Conservation (phyloP, 2,113 vertebrate species). For the Erythrolamprus reginae region DNA sequence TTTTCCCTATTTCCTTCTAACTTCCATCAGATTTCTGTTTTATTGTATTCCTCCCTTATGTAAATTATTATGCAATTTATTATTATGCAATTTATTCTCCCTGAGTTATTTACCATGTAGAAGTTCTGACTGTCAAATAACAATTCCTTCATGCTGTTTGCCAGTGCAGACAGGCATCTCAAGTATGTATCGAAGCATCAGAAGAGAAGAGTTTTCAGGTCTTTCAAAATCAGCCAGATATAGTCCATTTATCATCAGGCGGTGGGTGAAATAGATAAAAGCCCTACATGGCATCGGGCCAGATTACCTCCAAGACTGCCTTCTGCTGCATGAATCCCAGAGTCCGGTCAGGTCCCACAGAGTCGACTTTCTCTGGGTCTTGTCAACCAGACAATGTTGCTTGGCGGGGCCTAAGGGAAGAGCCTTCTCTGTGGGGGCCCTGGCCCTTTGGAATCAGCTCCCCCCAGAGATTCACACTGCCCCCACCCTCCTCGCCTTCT, state of each 20-base stretch:
- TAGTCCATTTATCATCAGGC: neutral
- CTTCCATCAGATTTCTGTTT: neutral
- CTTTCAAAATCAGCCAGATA: neutral
- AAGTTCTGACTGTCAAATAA: neutral
- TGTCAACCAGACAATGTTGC: too few species aligned
- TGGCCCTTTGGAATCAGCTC: too few species aligned
- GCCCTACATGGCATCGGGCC: too few species aligned
- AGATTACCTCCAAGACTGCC: too few species aligned
- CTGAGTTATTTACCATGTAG: neutral
- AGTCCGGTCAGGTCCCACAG: too few species aligned
- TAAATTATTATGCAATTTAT: neutral
- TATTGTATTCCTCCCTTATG: neutral
- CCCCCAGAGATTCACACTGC: too few species aligned
- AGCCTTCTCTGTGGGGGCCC: too few species aligned
- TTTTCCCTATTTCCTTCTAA: neutral
- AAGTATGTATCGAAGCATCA: neutral
- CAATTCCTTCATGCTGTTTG: neutral
- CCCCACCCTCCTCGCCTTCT: too few species aligned
- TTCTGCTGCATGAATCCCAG: too few species aligned
- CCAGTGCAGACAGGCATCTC: neutral
- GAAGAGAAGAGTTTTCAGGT: neutral
- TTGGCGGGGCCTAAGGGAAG: too few species aligned
- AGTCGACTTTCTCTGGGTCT: too few species aligned
- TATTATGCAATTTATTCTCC: neutral
- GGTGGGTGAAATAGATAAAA: neutral